Conservation (phyloP, 2,113 vertebrate genomes). For the Podiceps cristatus region DNA sequence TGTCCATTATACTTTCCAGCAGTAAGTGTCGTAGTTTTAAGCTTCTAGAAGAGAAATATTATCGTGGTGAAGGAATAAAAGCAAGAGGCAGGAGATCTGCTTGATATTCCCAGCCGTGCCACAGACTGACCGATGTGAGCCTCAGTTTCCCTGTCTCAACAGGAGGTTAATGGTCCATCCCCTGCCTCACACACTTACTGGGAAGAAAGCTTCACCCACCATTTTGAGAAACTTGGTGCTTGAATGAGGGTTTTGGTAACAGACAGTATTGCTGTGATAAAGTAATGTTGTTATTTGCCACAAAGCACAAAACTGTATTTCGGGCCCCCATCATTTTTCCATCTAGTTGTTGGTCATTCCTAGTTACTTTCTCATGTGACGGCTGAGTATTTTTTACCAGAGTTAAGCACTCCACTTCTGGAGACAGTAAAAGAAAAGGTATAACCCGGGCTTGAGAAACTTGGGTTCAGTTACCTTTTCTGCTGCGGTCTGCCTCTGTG, state of each 20-base stretch:
- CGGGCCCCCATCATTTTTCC: not conserved
- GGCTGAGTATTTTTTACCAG: not conserved
- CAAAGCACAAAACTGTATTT: not conserved
- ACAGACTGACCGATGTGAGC: not conserved
- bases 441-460: not conserved
- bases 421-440: not conserved
- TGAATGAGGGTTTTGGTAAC: not conserved
- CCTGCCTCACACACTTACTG: not conserved
- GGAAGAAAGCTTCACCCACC: not conserved
- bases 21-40: not conserved
- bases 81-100: not conserved
- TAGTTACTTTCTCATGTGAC: not conserved
- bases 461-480: not conserved
- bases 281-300: not conserved
- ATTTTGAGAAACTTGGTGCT: not conserved
- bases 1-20: not conserved
- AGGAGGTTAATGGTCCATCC: not conserved
- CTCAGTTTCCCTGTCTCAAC: not conserved
- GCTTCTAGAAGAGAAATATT: not conserved
- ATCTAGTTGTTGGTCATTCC: not conserved
- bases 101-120: not conserved
- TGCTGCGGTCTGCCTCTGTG: not conserved
- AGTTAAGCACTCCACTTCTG: not conserved
- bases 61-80: not conserved
- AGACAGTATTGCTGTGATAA: not conserved